Evolutionary conservation across 1,140 invertebrate genomes (phyloP), one percentile per base, ranked within the genome.

Genomic region (Meteorus sp.): DNA sequence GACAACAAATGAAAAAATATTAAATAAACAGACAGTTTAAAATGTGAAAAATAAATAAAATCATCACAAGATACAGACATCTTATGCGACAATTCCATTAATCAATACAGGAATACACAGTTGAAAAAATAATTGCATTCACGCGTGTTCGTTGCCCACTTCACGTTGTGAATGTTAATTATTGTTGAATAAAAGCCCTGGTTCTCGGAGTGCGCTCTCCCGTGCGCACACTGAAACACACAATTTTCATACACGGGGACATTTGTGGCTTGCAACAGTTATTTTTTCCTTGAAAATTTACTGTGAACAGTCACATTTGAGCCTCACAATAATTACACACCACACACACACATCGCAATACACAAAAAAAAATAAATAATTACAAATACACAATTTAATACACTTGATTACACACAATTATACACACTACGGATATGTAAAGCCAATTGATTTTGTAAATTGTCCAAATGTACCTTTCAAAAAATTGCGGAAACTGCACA

Each of bases 391-490:
- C 61, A 55, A 31, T n/a, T 50, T 33, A 62, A 67, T 56, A 56
- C 64, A 67, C 62, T 64, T 44, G 6, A 45, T 69, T 66, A 76
- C 69, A 71, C 56, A 51, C 57, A 43, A n/a, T n/a, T n/a, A 43
- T 66, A 77, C 70, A 77, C 75, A 77, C 74, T 80, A 80, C 78
- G 78, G 78, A 80, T 80, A 80, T 80, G 78, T 80, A 80, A 80
- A 80, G 78, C 76, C 77, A 80, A 80, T 80, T 80, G 67, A 72
- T 80, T 80, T 80, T 80, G 78, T 80, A 80, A 80, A 80, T 80
- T 75, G 56, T 47, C 64, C 56, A 72, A 74, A 74, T 45, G 56
- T 51, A 61, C 53, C 54, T 60, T 64, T 64, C 62, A 55, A 64
- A 35, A 33, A 57, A 59, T 53, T 59, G 37, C 48, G 47, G 56